Evolutionary conservation across 37 sponge, comb jelly and placozoan genomes (phyloP), one percentile per base, ranked within the genome.

Genomic region (Spongilla lacustris): DNA sequence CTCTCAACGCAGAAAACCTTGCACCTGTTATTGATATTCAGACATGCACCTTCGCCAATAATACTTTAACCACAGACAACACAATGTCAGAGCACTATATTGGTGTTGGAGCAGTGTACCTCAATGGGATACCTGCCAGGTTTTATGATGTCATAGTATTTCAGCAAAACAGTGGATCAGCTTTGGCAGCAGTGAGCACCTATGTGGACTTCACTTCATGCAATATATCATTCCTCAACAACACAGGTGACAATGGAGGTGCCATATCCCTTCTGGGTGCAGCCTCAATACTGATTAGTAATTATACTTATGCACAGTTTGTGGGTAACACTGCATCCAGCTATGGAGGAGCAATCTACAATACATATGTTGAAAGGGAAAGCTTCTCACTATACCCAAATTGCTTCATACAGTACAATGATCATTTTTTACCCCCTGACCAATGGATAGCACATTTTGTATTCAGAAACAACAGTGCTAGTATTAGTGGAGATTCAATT

Each of bases 301-400:
- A 24, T 0, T 36, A 35, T 4, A 87, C 88, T 67, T 26, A 19
- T 4, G 36, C 90, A 38, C 1, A 50, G 0, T 89, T 94, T 67
- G 10, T 25, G 8, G 36, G 81, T 46, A 94, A 94, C 68, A 73
- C 2, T 69, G 88, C 81, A 9, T 14, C 11, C 19, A 67, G 32
- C 0, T 24, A 49, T 36, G 94, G 94, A 12, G 94, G 91, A 76
- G 94, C 84, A 2, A 84, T 90, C n/a, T 90, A 73, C 73, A 78
- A 84, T 46, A 46, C 38, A 24, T 48, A 68, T 24, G 73, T 84
- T 49, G 77, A 79, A 0, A 84, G 73, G 33, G 37, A 83, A 27
- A 79, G 66, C 5, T 35, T 89, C 0, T 13, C 36, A 1, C 77
- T 38, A 14, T 75, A 79, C 31, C 36, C 74, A 2, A 73, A 82